These are phyloP conservation scores for Idaea straminata DNA, from an alignment of 2,888 invertebrate species.

Conservation along the genomic window DNA sequence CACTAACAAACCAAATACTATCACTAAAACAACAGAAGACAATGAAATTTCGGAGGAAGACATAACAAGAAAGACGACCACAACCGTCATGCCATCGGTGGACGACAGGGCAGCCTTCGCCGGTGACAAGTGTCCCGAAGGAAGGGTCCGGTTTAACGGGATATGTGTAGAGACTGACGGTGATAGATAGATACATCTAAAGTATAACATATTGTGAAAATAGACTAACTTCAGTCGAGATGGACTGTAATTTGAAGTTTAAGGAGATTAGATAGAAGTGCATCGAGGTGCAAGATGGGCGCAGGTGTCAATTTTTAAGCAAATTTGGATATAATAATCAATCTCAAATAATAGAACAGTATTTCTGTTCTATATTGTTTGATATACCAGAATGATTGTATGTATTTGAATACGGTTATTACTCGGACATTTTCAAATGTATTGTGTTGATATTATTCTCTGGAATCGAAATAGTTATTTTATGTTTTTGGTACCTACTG, in stretches of 20 bases:
- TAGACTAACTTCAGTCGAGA: neutral
- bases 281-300: no score
- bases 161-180: constrained; percentile 30
- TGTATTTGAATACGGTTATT: no score
- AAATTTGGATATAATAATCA: no score
- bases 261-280: no score
- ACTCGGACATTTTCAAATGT: no score
- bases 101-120: constrained; percentile 38
- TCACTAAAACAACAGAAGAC: constrained; percentile 20
- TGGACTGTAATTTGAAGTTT: neutral
- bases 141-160: constrained; percentile 26
- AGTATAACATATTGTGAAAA: constrained; percentile 6
- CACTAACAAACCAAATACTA: constrained; percentile 5
- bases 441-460: no score
- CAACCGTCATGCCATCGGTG: constrained; percentile 16
- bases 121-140: constrained; percentile 35
- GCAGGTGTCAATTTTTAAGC: no score
- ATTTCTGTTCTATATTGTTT: no score
- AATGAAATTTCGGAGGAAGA: constrained; percentile 21
- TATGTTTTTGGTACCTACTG: no score
- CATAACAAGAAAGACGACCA: constrained; percentile 9
- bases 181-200: constrained; percentile 1
- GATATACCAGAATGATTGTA: no score
- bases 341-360: no score
- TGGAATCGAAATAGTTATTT: no score